Evolutionary conservation across 2,888 invertebrate species (phyloP), one percentile per base, ranked within the genome.

Genomic region (Lepidonotus clava): DNA sequence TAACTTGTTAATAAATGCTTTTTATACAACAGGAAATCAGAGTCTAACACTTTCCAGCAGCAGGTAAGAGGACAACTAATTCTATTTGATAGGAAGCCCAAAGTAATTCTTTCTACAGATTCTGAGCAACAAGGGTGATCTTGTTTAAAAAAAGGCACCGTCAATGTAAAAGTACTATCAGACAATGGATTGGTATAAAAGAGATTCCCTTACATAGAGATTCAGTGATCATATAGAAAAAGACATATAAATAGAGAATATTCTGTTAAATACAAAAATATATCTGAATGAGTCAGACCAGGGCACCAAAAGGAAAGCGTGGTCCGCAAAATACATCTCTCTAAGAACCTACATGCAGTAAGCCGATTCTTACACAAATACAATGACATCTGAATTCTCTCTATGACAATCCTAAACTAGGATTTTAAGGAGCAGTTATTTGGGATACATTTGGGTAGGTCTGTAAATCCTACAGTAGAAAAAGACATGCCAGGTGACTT

Each of bases 201-300:
- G n/a, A n/a, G n/a, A n/a, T n/a, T n/a, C n/a, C n/a, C n/a, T n/a
- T n/a, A n/a, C n/a, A n/a, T n/a, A n/a, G n/a, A 61, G 24, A 28
- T 18, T 28, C 61, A 61, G 53, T 61, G 28, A 28, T 61, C 24
- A 61, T 61, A 61, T 32, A 61, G 61, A 61, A 61, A 61, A 61
- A 24, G 24, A 61, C 28, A 2, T 61, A 61, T 61, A 61, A 61
- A 61, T 61, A 61, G 28, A 61, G 28, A 61, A 18, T 61, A 11
- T 2, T 61, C 28, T 61, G 28, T 32, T 61, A 61, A 56, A 61
- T 61, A 61, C 61, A 61, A 61, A 61, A 61, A 61, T 61, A 61
- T 61, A 61, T 28, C 61, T 28, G 28, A 11, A 61, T 32, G 11
- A 61, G 5, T 61, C 28, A 61, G 61, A 61, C 61, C 24, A 24